Evolutionary conservation across 2,797 vertebrate genomes (phyloP).

Genomic region (Pangasius djambal): DNA sequence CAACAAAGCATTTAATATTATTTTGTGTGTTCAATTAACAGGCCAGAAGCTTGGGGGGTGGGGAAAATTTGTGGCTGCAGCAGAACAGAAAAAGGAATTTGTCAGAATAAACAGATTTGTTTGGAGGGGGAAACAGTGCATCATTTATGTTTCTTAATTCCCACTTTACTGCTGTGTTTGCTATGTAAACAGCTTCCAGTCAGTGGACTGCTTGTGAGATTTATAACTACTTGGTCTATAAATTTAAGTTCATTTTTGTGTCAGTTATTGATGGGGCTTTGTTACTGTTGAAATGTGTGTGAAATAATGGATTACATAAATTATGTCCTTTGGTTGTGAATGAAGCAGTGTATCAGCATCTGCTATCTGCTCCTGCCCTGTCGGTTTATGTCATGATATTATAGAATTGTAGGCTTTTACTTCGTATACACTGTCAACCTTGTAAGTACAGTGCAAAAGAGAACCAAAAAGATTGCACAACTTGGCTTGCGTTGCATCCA

Average conservation of each 20-base stretch:
- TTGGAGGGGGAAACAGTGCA: neutral
- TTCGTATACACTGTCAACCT: no score
- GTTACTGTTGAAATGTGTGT: neutral
- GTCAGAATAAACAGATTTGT: neutral
- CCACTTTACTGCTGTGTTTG: neutral
- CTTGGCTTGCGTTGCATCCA: neutral
- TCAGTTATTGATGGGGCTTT: neutral
- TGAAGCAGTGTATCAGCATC: neutral
- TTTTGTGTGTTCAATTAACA: neutral
- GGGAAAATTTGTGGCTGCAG: neutral
- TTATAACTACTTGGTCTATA: neutral
- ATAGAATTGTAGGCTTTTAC: neutral
- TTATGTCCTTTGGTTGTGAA: neutral
- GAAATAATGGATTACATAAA: neutral
- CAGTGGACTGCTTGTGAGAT: neutral
- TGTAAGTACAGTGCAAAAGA: neutral
- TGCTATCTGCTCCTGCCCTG: neutral
- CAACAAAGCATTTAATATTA: neutral
- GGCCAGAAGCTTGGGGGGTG: neutral
- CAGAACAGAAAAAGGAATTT: conserved; percentile 2
- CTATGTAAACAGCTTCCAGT: neutral
- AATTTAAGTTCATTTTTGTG: neutral
- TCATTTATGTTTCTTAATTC: neutral
- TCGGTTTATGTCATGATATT: neutral
- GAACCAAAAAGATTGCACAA: neutral